Conservation (phyloP, 2,113 vertebrate genomes). For the Meleagris gallopavo region DNA sequence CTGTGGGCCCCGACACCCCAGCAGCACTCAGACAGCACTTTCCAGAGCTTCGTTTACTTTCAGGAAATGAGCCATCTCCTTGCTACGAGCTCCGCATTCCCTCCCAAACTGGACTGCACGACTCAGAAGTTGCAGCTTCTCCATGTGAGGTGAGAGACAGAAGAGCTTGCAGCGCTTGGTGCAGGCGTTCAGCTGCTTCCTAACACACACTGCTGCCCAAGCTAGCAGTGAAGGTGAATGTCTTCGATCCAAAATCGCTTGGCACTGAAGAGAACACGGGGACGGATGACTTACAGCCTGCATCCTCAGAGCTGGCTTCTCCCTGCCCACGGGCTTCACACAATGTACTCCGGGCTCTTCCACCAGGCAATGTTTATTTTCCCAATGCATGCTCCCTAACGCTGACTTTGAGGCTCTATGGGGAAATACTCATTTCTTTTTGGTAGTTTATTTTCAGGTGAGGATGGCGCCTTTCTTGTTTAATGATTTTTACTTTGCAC, state of each 20-base stretch:
- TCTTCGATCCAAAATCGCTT: conserved; percentile 9
- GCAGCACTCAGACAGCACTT: not conserved
- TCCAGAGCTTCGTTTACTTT: not conserved
- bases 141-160: not conserved
- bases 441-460: rapidly evolving
- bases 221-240: not conserved
- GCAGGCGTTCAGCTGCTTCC: not conserved
- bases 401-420: rapidly evolving
- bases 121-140: not conserved
- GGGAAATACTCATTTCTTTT: not conserved
- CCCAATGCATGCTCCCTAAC: not conserved
- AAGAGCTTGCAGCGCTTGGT: not conserved
- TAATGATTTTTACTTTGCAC: not conserved
- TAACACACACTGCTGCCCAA: not conserved
- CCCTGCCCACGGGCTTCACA: not conserved
- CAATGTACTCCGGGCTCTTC: too few relatives aligned
- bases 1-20: rapidly evolving
- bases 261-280: not conserved
- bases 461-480: not conserved
- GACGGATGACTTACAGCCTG: not conserved
- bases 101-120: not conserved
- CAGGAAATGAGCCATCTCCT: not conserved
- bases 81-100: not conserved
- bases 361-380: not conserved
- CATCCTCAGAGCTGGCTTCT: conserved; percentile 1